phyloP scores from a whole-genome alignment of 1,140 invertebrate species.

The Heliothis subflexa region DNA sequence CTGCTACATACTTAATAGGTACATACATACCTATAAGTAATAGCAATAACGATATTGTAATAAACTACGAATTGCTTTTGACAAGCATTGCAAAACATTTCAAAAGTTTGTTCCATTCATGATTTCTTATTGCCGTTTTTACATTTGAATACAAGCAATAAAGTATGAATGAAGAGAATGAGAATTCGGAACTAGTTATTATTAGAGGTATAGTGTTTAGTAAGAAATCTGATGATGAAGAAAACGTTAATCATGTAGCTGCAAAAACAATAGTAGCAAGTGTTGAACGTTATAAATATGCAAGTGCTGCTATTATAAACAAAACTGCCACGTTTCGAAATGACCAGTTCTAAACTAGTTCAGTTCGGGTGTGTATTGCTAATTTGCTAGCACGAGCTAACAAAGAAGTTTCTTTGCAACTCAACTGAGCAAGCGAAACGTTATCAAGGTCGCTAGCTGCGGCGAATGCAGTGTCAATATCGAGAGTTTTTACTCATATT shows the following conservation, averaged over 20 bases:
- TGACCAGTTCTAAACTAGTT: slow-evolving; percentile 58
- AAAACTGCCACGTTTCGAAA: slow-evolving; percentile 61
- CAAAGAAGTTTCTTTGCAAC: slow-evolving; percentile 54
- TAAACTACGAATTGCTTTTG: slow-evolving; percentile 13
- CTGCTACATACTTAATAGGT: not conserved
- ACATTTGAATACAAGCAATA: slow-evolving; percentile 17
- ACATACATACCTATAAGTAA: not conserved
- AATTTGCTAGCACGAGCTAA: slow-evolving; percentile 60
- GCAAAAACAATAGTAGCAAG: slow-evolving; percentile 19
- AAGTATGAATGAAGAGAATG: slow-evolving; percentile 10
- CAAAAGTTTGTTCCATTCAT: slow-evolving; percentile 12
- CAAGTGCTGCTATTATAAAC: slow-evolving; percentile 38
- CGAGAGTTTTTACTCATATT: slow-evolving; percentile 31
- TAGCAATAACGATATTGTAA: slow-evolving; percentile 24
- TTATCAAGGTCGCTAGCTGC: slow-evolving; percentile 50
- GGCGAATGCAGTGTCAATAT: slow-evolving; percentile 46
- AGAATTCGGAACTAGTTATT: not conserved
- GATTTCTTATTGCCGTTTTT: slow-evolving; percentile 12
- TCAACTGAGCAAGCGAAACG: slow-evolving; percentile 50
- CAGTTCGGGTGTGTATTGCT: slow-evolving; percentile 60
- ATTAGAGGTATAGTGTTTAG: not conserved
- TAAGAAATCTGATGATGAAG: not conserved
- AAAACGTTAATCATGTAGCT: slow-evolving; percentile 7
- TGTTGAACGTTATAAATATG: slow-evolving; percentile 9
- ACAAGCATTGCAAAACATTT: slow-evolving; percentile 1